Base-by-base conservation (phyloP, 2,113 vertebrate species). In the Brachyhypopomus gauderio region DNA sequence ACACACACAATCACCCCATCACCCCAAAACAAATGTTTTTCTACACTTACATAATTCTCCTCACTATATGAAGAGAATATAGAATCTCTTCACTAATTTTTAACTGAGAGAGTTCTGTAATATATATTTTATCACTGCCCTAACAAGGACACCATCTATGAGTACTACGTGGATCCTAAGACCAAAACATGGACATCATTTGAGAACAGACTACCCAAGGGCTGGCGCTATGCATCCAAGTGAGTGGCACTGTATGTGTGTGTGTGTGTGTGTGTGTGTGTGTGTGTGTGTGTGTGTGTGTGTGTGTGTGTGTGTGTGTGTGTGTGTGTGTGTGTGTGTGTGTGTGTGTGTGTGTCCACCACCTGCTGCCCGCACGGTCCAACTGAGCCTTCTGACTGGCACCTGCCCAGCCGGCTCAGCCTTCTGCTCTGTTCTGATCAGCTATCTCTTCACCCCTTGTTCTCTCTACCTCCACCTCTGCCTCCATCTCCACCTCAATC, bases 81-180 rank as follows among this genome's bases (percentile, higher is more conserved):
- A 55, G 52, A 55, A 55, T n/a, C n/a, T n/a, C n/a, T n/a, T n/a
- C n/a, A n/a, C n/a, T n/a, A n/a, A n/a, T n/a, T n/a, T n/a, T n/a
- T n/a, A n/a, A n/a, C n/a, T n/a, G n/a, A n/a, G n/a, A n/a, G n/a
- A n/a, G n/a, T n/a, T n/a, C n/a, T n/a, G 58, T 60, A 60, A 22
- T 60, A 17, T 22, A 1, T 22, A 9, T 60, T 52, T 7, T 14
- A 52, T 52, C 45, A 16, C 48, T 55, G 56, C 30, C 17, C 23
- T 45, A 73, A 76, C 71, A 78, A 97, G 96, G 94, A 96, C 90
- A 96, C 95, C 0, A 89, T 97, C 64, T 97, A 95, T 11, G 95
- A 97, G 72, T 97, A 96, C 84, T 95, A 91, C 16, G 95, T 97
- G 81, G 94, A 97, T 75, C 85, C 90, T 79, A 96, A 96, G 85